These are phyloP conservation scores for Xyliphius kryptos DNA, from an alignment of 2,113 vertebrate genomes.

Conservation along the genomic window DNA sequence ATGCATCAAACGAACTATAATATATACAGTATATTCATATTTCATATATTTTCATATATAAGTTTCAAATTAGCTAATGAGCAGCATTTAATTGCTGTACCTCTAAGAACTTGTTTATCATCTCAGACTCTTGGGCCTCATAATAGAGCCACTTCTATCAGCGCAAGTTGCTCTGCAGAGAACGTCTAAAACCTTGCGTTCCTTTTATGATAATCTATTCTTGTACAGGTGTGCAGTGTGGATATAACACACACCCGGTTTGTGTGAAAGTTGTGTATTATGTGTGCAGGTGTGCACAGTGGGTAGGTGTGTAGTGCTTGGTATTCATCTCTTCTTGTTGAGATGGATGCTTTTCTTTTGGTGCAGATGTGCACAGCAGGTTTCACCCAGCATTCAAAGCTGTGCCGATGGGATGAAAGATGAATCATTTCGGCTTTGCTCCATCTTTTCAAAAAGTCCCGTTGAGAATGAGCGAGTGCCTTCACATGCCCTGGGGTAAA, in stretches of 20 bases:
- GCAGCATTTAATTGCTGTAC: background rate
- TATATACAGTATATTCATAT: too few relatives aligned
- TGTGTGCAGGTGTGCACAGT: conserved; percentile 35
- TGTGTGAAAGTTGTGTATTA: conserved; percentile 22
- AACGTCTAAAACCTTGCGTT: background rate
- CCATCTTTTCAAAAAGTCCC: conserved; percentile 17
- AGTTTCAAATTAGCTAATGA: background rate
- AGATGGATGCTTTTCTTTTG: conserved; percentile 10
- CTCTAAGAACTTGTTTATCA: background rate
- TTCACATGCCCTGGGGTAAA: conserved; percentile 12
- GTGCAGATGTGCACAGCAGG: conserved; percentile 31
- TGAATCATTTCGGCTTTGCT: conserved; percentile 17
- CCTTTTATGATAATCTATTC: background rate
- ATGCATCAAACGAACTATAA: background rate
- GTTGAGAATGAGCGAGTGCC: background rate
- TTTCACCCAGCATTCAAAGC: conserved; percentile 5
- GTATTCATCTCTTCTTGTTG: conserved; percentile 14
- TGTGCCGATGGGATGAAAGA: conserved; percentile 4
- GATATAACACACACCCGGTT: background rate
- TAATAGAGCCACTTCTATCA: background rate
- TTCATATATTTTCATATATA: background rate
- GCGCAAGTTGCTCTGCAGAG: background rate
- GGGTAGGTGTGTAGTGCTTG: background rate
- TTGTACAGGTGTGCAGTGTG: conserved; percentile 6
- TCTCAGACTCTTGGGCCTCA: background rate